A percentile compares a stretch with the other conserved stretches of the same genome.
Evolutionary conservation across 1,140 invertebrate genomes (phyloP).

Genomic region (Micrasema minimum): DNA sequence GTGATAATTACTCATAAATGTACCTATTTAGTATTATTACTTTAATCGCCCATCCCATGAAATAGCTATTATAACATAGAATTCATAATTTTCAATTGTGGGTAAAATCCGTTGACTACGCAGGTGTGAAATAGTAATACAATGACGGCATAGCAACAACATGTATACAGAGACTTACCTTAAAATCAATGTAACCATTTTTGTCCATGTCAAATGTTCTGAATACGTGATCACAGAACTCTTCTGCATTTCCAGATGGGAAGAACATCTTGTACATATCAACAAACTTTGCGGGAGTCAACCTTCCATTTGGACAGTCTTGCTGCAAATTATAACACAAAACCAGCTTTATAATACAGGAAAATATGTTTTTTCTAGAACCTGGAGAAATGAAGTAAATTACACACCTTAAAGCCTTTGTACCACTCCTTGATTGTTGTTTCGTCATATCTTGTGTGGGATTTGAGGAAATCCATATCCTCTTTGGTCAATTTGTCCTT

Average conservation of each 20-base stretch:
- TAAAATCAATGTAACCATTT: slow-evolving; percentile 97
- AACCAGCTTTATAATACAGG: too few species aligned
- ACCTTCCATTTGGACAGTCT: slow-evolving; percentile 98
- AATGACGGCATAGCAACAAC: too few species aligned
- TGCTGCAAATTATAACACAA: slow-evolving; percentile 79
- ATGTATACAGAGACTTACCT: too few species aligned
- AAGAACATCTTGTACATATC: slow-evolving; percentile 99
- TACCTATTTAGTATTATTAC: too few species aligned
- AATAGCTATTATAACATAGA: too few species aligned
- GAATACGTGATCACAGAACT: slow-evolving; percentile 99
- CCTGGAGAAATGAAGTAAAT: not conserved
- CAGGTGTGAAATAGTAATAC: too few species aligned
- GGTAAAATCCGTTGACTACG: too few species aligned
- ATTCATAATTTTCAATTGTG: too few species aligned
- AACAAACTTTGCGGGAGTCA: slow-evolving; percentile 98
- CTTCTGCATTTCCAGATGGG: slow-evolving; percentile 96
- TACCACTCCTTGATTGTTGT: slow-evolving; percentile 98
- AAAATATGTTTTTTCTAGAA: not conserved
- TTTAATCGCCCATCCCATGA: too few species aligned
- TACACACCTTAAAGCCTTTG: slow-evolving; percentile 92
- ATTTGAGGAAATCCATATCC: slow-evolving; percentile 96
- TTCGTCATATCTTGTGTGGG: slow-evolving; percentile 94
- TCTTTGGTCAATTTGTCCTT: slow-evolving; percentile 96
- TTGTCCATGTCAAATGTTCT: slow-evolving; percentile 99
- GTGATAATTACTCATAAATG: too few species aligned